phyloP scores from a whole-genome alignment of 2,888 invertebrate genomes.

The Limenitis camilla region DNA sequence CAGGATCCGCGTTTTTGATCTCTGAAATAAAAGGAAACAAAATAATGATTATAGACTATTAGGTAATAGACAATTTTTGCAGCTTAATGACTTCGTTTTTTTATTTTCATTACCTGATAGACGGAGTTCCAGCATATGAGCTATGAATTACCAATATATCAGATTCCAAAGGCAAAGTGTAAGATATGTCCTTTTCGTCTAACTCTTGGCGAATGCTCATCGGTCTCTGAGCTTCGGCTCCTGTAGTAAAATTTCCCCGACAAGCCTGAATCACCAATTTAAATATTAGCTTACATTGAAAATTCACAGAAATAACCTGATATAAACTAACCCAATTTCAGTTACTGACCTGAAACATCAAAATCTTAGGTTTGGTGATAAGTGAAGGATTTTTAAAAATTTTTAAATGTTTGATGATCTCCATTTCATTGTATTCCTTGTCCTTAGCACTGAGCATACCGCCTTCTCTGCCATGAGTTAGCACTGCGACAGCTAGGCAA shows the following conservation, averaged over 20 bases:
- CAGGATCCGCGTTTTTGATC: constrained; percentile 48
- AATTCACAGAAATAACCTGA: not conserved
- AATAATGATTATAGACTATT: no score
- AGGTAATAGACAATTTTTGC: no score
- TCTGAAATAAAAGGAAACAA: constrained; percentile 32
- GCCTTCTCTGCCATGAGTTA: constrained; percentile 50
- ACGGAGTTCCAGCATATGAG: constrained; percentile 49
- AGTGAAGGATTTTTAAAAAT: constrained; percentile 44
- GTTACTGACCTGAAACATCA: not conserved
- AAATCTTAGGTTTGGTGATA: constrained; percentile 45
- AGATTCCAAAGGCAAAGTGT: constrained; percentile 53
- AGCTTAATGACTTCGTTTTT: no score
- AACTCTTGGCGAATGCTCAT: constrained; percentile 39
- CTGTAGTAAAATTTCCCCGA: constrained; percentile 41
- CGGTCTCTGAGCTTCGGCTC: constrained; percentile 30
- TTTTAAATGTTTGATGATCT: constrained; percentile 51
- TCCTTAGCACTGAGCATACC: constrained; percentile 51
- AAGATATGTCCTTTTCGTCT: constrained; percentile 42
- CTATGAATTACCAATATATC: constrained; percentile 57
- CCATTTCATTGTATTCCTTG: constrained; percentile 44
- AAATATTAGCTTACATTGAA: not conserved
- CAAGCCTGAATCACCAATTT: constrained; percentile 46
- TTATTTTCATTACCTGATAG: constrained; percentile 38
- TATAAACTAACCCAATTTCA: no score
- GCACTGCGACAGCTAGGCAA: constrained; percentile 48